These are phyloP conservation scores for Mionectes olivaceus DNA, from an alignment of 2,797 vertebrate genomes.

Conservation along the genomic window DNA sequence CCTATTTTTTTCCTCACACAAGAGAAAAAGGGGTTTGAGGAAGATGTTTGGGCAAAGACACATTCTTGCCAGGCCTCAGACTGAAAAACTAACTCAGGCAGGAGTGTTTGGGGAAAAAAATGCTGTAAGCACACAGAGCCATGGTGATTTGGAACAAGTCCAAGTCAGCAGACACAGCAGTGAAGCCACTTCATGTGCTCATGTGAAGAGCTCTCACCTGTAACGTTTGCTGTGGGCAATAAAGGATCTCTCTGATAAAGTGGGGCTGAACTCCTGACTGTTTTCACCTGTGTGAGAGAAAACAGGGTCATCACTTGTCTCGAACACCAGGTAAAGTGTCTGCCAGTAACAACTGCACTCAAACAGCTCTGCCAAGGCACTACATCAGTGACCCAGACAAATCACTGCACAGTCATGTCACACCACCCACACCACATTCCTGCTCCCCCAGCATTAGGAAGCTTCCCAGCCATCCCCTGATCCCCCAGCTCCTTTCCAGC, in stretches of 20 bases:
- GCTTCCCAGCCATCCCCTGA: not conserved
- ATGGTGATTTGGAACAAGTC: not conserved
- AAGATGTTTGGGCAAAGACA: not conserved
- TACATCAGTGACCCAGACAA: not conserved
- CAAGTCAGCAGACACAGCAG: not conserved
- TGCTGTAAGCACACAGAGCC: not conserved
- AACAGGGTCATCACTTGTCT: not conserved
- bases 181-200: not conserved
- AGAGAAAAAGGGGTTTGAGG: not conserved
- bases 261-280: slow-evolving; percentile 85
- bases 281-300: slow-evolving; percentile 77
- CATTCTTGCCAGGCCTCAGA: not conserved
- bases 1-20: not conserved
- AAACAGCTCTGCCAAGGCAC: not conserved
- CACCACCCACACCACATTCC: not conserved
- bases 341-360: not conserved
- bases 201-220: slow-evolving; percentile 72
- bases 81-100: not conserved
- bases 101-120: not conserved
- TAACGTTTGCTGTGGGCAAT: slow-evolving; percentile 81
- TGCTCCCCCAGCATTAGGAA: not conserved
- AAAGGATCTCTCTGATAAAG: slow-evolving; percentile 80
- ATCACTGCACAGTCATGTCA: not conserved
- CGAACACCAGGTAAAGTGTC: not conserved
- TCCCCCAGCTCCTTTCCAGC: not conserved